Conservation (phyloP, 2,888 invertebrate species). For the Alentia gelatinosa region DNA sequence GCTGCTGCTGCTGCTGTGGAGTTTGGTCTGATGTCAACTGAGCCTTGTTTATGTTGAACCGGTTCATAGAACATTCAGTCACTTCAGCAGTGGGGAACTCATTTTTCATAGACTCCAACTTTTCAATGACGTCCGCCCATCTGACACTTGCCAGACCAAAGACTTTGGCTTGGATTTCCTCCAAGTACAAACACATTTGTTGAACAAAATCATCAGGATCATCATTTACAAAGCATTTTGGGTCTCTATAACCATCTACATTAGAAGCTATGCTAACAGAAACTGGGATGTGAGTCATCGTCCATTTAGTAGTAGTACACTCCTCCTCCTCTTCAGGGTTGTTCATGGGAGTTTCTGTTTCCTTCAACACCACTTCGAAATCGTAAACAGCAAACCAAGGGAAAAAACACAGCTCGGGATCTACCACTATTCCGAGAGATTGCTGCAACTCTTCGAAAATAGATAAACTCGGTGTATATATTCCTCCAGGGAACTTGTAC, state of each 20-base stretch:
- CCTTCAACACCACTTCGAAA: not conserved
- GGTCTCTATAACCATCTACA: not conserved
- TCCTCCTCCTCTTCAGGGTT: not conserved
- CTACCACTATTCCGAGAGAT: not conserved
- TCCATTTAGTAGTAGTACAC: not conserved
- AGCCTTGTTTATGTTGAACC: not conserved
- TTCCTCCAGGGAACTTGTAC: not conserved
- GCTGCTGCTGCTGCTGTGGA: not conserved
- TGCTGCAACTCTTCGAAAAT: slow-evolving; percentile 36
- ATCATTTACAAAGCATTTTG: not conserved
- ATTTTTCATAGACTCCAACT: not conserved
- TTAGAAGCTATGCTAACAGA: not conserved
- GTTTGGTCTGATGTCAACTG: too few relatives aligned
- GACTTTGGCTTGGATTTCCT: not conserved
- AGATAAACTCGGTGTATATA: not conserved
- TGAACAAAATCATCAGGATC: slow-evolving; percentile 15
- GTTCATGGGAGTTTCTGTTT: not conserved
- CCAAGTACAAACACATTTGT: not conserved
- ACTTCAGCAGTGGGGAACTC: not conserved
- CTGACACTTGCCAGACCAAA: not conserved
- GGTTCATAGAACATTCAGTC: not conserved
- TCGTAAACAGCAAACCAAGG: not conserved
- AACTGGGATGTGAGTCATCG: not conserved
- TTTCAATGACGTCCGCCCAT: not conserved
- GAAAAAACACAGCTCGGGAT: not conserved